Conservation (phyloP, 2,797 vertebrate genomes). For the Anguilla anguilla region DNA sequence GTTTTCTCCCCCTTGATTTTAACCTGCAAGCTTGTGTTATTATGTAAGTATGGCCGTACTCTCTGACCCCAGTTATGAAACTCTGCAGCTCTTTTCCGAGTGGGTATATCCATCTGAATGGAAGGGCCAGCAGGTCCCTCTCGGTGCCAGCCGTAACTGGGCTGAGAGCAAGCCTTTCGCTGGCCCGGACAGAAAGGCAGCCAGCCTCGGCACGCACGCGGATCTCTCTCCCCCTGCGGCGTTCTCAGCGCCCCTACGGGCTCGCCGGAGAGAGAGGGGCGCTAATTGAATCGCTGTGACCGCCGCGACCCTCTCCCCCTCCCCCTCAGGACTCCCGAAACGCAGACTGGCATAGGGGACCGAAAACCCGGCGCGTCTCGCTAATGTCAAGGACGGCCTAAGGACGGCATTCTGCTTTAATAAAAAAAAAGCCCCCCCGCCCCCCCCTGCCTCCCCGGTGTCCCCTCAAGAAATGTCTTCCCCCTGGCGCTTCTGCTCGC, state of each 20-base stretch:
- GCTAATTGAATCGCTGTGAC: constrained; percentile 17
- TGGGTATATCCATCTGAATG: not conserved
- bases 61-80: not conserved
- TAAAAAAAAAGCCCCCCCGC: not conserved
- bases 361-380: not conserved
- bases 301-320: not conserved
- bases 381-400: constrained; percentile 14
- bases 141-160: not conserved
- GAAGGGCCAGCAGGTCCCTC: not conserved
- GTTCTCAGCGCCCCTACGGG: not conserved
- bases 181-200: not conserved
- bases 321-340: not conserved
- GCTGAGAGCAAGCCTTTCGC: not conserved
- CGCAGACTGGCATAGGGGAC: not conserved
- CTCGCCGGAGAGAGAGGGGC: not conserved
- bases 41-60: not conserved
- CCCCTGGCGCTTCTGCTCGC: not conserved
- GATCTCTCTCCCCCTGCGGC: not conserved
- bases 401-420: not conserved
- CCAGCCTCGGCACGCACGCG: not conserved
- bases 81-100: not conserved
- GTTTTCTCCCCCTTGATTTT: not conserved
- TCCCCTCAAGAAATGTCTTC: not conserved
- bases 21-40: not conserved
- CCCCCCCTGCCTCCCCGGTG: not conserved